phyloP scores from a whole-genome alignment of 2,797 vertebrate species.

The Thunnus albacares region DNA sequence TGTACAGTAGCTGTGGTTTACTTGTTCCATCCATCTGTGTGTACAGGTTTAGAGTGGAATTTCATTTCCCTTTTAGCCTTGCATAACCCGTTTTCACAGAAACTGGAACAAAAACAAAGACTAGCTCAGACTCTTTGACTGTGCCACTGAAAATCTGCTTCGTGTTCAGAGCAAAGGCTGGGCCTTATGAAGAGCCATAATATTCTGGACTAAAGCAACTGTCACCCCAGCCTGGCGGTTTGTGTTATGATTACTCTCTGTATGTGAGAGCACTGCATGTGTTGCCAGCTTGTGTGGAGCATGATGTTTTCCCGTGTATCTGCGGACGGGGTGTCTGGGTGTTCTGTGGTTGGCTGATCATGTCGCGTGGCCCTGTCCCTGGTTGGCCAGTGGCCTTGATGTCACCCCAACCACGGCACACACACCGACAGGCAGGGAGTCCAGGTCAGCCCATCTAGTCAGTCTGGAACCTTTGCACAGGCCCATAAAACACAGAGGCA shows the following conservation, averaged over 20 bases:
- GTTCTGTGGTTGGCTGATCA: slow-evolving; percentile 69
- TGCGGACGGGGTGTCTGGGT: slow-evolving; percentile 33
- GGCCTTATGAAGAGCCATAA: slow-evolving; percentile 56
- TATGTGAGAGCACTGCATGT: slow-evolving; percentile 52
- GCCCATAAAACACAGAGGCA: slow-evolving; percentile 87
- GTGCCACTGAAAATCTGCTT: slow-evolving; percentile 62
- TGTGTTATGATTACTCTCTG: slow-evolving; percentile 59
- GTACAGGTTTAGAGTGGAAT: slow-evolving; percentile 58
- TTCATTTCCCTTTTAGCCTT: slow-evolving; percentile 60
- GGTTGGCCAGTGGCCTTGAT: slow-evolving; percentile 80
- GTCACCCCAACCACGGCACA: slow-evolving; percentile 74
- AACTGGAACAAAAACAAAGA: slow-evolving; percentile 72
- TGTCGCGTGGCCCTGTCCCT: slow-evolving; percentile 54
- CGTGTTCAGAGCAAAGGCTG: slow-evolving; percentile 62
- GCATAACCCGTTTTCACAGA: slow-evolving; percentile 64
- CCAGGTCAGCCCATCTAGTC: slow-evolving; percentile 80
- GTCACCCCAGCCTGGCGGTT: slow-evolving; percentile 39
- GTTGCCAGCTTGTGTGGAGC: slow-evolving; percentile 58
- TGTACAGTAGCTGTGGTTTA: slow-evolving; percentile 39
- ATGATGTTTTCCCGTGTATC: slow-evolving; percentile 66
- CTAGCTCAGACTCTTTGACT: slow-evolving; percentile 43
- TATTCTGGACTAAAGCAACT: slow-evolving; percentile 58
- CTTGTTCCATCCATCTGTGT: slow-evolving; percentile 54
- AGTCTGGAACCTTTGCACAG: slow-evolving; percentile 82
- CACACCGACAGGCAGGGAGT: slow-evolving; percentile 65